Evolutionary conservation across 64 coral and sea anemone species (phyloP), one percentile per base, ranked within the genome.

Genomic region (Catalaphyllia jardinei): DNA sequence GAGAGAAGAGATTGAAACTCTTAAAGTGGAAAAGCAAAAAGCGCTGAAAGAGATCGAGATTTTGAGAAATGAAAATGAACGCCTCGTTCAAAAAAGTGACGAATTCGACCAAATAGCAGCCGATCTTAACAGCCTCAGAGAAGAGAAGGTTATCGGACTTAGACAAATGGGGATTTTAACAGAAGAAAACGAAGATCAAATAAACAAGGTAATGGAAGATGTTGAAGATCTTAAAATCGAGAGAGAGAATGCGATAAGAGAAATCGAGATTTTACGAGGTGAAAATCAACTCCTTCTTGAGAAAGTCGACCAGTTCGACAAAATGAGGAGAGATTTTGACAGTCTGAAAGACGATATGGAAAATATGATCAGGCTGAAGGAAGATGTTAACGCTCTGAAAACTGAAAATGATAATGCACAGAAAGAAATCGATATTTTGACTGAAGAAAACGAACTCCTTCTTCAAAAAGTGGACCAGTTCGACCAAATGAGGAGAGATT

Each of bases 211-310:
- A 15, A 57, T 81, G 18, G 27, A 35, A 31, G 59, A 63, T 2
- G 30, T 57, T 7, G 54, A 57, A 57, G 54, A 16, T 57, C 54
- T 57, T 57, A 16, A 57, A 57, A 57, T 57, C 54, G 54, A 81
- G 18, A 65, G 24, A 10, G 74, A 77, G 35, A 50, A 49, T 77
- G 33, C 39, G 14, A 4, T 49, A n/a, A 62, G 11, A 78, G 73
- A 31, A 54, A 46, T 46, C 51, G 80, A 86, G 50, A 52, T 64
- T 8, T 52, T 92, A 35, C 61, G 57, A 55, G 73, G 14, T 13
- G 90, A 92, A 79, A 86, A 87, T 20, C 22, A 77, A 16, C 49
- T 42, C 33, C 91, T 93, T 62, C 60, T 75, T 18, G 35, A 76
- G 30, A 82, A 80, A 64, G 78, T 83, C 25, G 16, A 79, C 60